A percentile compares a stretch with the other conserved stretches of the same genome.
phyloP scores from a whole-genome alignment of 2,113 vertebrate genomes.

The Butastur rufipennis region DNA sequence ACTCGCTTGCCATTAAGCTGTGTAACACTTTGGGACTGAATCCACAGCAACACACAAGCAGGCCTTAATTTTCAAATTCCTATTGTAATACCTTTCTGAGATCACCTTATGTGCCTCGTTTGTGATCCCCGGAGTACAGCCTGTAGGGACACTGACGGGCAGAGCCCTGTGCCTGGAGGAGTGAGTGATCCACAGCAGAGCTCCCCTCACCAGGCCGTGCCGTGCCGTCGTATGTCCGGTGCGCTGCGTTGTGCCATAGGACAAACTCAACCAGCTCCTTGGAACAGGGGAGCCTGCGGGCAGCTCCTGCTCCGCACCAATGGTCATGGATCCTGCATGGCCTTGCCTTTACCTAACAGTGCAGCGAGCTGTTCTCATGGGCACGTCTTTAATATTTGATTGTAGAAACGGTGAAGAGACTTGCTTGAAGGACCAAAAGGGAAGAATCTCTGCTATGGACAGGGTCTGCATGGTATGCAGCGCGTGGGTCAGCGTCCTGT shows the following conservation, averaged over 20 bases:
- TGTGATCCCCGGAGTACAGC: not conserved
- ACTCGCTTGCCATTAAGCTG: not conserved
- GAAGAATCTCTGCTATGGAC: not conserved
- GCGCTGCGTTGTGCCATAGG: rapidly evolving
- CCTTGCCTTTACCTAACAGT: not conserved
- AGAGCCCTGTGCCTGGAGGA: not conserved
- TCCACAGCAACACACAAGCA: not conserved
- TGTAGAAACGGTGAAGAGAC: not conserved
- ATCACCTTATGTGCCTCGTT: not conserved
- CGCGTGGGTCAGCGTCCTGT: not conserved
- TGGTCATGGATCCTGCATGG: not conserved
- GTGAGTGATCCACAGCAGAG: not conserved
- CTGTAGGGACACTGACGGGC: not conserved
- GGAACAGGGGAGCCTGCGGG: not conserved
- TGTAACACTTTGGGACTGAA: not conserved
- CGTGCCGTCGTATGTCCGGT: rapidly evolving
- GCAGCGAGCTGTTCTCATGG: not conserved
- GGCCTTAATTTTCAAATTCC: not conserved
- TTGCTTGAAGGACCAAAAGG: not conserved
- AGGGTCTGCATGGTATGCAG: not conserved
- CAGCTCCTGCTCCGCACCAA: not conserved
- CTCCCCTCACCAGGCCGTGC: not conserved
- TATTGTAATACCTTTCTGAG: not conserved
- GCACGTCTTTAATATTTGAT: not conserved
- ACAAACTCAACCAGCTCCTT: not conserved